Percentiles rank a stretch among this genome's conserved stretches.
phyloP scores from a whole-genome alignment of 2,113 vertebrate species.

The Dendrocopos noguchii region DNA sequence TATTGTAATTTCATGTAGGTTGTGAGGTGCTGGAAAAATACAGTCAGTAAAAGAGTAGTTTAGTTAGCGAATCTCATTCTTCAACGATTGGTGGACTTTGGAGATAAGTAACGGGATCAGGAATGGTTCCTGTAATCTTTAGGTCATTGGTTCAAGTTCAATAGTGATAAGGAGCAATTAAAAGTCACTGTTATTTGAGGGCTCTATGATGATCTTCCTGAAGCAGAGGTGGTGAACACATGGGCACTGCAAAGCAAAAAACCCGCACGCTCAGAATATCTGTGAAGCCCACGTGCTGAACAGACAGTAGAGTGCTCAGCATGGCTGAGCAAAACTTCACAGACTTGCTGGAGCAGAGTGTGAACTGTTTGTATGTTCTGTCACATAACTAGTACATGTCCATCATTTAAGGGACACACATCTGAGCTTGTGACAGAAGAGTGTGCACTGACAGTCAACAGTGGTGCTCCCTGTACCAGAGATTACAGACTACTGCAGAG shows the following conservation, averaged over 20 bases:
- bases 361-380: neutral
- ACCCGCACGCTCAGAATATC: neutral
- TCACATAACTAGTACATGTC: fast-evolving
- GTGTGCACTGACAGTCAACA: fast-evolving
- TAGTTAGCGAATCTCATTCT: conserved; percentile 47
- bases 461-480: neutral
- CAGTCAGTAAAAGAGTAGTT: conserved; percentile 55
- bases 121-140: conserved; percentile 11
- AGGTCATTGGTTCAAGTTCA: neutral
- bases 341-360: neutral
- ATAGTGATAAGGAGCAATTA: neutral
- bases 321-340: neutral
- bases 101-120: conserved; percentile 10
- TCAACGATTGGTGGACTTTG: neutral
- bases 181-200: neutral
- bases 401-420: fast-evolving
- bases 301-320: neutral
- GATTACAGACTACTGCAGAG: neutral
- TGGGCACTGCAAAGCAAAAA: neutral
- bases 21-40: conserved; percentile 47
- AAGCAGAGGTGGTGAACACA: neutral
- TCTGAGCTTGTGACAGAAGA: neutral
- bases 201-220: neutral
- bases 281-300: neutral
- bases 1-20: conserved; percentile 55